Percentiles rank a stretch among this genome's conserved stretches.
These are phyloP conservation scores for Amorpha juglandis DNA, from an alignment of 2,888 invertebrate species.

Conservation along the genomic window DNA sequence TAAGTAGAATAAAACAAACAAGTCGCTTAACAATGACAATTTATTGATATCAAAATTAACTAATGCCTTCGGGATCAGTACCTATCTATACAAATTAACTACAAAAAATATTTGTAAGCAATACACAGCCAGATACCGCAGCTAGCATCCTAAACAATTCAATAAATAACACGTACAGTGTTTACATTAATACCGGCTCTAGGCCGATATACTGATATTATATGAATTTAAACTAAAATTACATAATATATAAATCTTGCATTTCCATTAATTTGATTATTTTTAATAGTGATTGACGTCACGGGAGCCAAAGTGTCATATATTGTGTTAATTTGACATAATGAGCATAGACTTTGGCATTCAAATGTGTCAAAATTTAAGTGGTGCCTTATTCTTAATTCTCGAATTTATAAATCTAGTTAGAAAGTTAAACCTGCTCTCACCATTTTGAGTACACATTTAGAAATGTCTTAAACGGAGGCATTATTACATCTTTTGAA, in stretches of 20 bases:
- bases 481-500: too few relatives aligned
- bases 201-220: neutral
- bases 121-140: slow-evolving; percentile 45
- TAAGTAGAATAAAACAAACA: neutral
- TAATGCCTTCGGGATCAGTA: slow-evolving; percentile 6
- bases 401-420: too few relatives aligned
- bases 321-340: too few relatives aligned
- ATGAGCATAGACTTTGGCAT: too few relatives aligned
- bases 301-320: too few relatives aligned
- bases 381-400: too few relatives aligned
- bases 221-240: neutral
- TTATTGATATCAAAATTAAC: slow-evolving; percentile 14
- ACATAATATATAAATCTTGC: neutral
- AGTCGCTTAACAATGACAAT: slow-evolving; percentile 10
- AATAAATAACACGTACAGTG: slow-evolving; percentile 26
- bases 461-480: too few relatives aligned
- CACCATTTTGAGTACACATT: too few relatives aligned
- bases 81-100: slow-evolving; percentile 31
- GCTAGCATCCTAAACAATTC: slow-evolving; percentile 17
- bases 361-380: too few relatives aligned
- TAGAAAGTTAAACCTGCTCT: too few relatives aligned
- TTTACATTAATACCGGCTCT: neutral
- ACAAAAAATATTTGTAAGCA: slow-evolving; percentile 49
- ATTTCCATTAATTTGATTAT: neutral
- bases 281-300: neutral